These are phyloP conservation scores for Miniopterus natalensis DNA, from an alignment of 2,113 vertebrate genomes.

Conservation along the genomic window DNA sequence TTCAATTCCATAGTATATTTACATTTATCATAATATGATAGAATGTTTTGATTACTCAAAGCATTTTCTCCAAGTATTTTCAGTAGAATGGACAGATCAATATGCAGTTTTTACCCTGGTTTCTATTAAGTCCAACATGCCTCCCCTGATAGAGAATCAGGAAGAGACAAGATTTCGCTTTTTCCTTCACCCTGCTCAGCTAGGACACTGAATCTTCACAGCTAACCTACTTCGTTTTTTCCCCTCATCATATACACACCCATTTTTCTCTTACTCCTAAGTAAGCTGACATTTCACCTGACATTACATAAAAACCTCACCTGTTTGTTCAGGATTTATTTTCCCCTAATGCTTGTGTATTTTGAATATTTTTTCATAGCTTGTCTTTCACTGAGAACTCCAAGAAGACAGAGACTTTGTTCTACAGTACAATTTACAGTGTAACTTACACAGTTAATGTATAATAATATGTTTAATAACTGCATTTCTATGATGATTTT, in stretches of 20 bases:
- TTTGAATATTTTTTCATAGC: conserved; percentile 24
- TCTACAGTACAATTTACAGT: background rate
- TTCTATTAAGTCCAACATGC: background rate
- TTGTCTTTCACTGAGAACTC: conserved; percentile 37
- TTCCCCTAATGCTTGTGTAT: background rate
- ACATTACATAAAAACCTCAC: background rate
- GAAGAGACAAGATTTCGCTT: background rate
- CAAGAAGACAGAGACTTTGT: conserved; percentile 21
- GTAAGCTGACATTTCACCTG: conserved; percentile 25
- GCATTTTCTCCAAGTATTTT: conserved; percentile 19
- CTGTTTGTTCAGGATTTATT: conserved; percentile 7
- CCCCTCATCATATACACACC: background rate
- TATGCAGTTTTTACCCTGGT: background rate
- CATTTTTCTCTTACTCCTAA: background rate
- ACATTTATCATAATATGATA: background rate
- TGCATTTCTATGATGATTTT: conserved; percentile 23
- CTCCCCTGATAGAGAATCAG: background rate
- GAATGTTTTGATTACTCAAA: conserved; percentile 31
- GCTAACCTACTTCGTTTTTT: background rate
- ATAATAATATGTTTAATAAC: background rate
- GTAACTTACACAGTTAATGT: background rate
- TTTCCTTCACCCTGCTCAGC: background rate
- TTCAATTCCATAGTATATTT: background rate
- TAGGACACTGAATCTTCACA: background rate
- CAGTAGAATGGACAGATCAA: background rate